Conservation (phyloP, 2,113 vertebrate genomes). For the Indicator indicator region DNA sequence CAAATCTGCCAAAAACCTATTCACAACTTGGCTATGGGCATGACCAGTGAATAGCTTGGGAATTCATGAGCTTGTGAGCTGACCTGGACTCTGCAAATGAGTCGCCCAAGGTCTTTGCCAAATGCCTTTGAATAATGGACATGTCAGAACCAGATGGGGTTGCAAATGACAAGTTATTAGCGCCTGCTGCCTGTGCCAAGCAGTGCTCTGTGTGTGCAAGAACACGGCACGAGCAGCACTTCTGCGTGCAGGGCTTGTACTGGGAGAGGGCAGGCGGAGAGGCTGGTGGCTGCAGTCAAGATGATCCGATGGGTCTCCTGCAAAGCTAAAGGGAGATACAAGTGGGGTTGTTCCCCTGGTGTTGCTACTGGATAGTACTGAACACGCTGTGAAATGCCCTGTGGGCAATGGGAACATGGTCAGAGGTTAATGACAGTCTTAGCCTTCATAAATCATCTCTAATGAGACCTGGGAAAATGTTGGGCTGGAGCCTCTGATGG, state of each 20-base stretch:
- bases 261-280: accelerated
- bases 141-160: constrained; percentile 13
- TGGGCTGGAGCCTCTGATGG: neutral
- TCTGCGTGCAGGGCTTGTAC: accelerated
- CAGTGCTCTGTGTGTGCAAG: neutral
- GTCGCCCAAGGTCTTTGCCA: constrained; percentile 58
- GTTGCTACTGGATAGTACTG: neutral
- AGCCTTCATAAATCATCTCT: constrained; percentile 50
- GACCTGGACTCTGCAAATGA: constrained; percentile 28
- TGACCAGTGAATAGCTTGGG: neutral
- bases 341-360: accelerated
- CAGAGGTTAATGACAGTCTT: constrained; percentile 51
- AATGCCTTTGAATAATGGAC: constrained; percentile 53
- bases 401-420: neutral
- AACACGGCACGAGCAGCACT: accelerated
- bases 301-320: neutral
- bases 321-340: neutral
- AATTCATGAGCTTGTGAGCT: constrained; percentile 55
- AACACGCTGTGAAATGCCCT: neutral
- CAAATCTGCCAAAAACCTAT: constrained; percentile 17
- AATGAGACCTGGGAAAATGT: constrained; percentile 7
- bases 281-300: neutral
- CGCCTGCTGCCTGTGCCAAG: neutral
- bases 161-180: constrained; percentile 25
- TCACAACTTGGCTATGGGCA: neutral